Base-by-base conservation (phyloP, 2,888 invertebrate genomes). In the Polylopha cassiicola region DNA sequence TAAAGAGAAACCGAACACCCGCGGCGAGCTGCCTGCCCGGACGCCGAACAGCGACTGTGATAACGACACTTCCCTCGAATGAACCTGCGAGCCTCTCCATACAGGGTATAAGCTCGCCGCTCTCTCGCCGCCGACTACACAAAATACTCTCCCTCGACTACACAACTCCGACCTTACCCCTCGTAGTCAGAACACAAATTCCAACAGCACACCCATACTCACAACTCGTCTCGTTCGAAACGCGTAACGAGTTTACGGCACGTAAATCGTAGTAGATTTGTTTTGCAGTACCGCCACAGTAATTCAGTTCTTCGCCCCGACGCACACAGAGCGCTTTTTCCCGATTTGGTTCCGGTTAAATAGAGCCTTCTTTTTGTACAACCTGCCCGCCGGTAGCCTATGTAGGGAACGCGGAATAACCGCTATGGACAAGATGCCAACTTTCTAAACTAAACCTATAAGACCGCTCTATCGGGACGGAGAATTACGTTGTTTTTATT, bases 191-290 rank as follows among this genome's bases (percentile, higher is more conserved):
- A 70, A 61, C 52, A 65, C 71, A 76, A 62, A 65, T 60, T 78
- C 58, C 61, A 59, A 65, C 56, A 49, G 49, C 50, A 50, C 53
- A 34, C 48, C 41, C 46, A 44, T 44, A 58, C 51, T 49, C 58
- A 68, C 62, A 67, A 69, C 68, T 65, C 72, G 66, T 62, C 66
- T 73, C 73, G 70, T 67, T 72, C 65, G 58, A 59, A 72, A 73
- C 73, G 72, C 75, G 77, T 79, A 79, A 79, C 79, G 79, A 81
- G 79, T 79, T 82, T 82, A 82, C 81, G 79, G 80, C 79, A 79
- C 82, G 80, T 81, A 79, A 82, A 82, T 77, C 76, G 80, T 76
- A 73, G 79, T 81, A 72, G 73, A 80, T 81, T 81, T 81, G 80
- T 78, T 80, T 78, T 78, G 72, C 63, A 66, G 64, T 56, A 57